phyloP scores from a whole-genome alignment of 2,797 vertebrate genomes.

The Cuculus canorus region DNA sequence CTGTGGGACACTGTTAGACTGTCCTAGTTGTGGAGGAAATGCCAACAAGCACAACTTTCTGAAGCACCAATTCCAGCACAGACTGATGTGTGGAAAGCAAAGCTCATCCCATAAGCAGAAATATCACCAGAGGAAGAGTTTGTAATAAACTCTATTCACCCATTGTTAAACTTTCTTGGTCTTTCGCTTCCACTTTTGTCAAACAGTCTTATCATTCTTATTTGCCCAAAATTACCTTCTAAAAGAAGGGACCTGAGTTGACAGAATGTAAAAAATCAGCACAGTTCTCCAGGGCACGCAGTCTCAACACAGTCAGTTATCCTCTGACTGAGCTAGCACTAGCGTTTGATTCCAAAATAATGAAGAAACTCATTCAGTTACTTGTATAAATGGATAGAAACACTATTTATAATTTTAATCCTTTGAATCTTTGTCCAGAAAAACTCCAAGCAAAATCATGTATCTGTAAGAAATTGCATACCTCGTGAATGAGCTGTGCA shows the following conservation, averaged over 20 bases:
- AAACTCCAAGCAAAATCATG: background rate
- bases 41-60: background rate
- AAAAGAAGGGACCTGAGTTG: background rate
- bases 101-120: background rate
- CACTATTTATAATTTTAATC: background rate
- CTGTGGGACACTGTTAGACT: background rate
- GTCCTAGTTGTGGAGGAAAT: background rate
- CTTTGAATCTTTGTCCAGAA: background rate
- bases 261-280: background rate
- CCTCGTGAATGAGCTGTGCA: background rate
- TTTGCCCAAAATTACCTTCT: background rate
- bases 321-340: background rate
- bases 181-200: background rate
- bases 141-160: background rate
- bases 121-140: background rate
- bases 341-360: background rate
- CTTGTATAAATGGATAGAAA: background rate
- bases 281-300: background rate
- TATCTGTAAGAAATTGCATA: background rate
- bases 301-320: background rate
- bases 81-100: background rate
- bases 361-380: background rate
- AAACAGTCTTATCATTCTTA: background rate
- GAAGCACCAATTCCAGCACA: background rate
- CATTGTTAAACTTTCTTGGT: background rate